phyloP scores from a whole-genome alignment of 2,797 vertebrate genomes.

The Loris lydekkerianus region DNA sequence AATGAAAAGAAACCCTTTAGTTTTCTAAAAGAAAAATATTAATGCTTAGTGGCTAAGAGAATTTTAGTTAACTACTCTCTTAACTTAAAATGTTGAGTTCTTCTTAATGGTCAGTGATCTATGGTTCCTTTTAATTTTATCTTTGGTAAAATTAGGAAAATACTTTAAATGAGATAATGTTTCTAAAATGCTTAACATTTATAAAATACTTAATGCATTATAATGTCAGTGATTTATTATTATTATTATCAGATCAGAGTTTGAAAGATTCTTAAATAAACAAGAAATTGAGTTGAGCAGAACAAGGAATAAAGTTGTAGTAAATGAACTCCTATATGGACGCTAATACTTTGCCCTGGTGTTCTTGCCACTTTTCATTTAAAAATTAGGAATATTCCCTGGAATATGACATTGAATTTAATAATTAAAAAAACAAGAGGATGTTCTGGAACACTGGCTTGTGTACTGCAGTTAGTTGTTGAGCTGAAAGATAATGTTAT shows the following conservation, averaged over 20 bases:
- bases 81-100: conserved; percentile 31
- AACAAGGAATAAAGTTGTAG: conserved; percentile 7
- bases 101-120: conserved; percentile 25
- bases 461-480: conserved; percentile 93
- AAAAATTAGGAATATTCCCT: conserved; percentile 83
- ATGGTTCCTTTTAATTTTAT: conserved; percentile 39
- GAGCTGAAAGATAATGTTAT: conserved; percentile 94
- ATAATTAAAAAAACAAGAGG: conserved; percentile 86
- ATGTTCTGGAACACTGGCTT: conserved; percentile 92
- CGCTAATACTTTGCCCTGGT: conserved; percentile 5
- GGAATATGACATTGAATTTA: conserved; percentile 80
- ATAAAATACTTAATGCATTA: neutral
- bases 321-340: conserved; percentile 35
- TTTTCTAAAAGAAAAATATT: conserved; percentile 59
- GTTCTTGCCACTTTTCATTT: neutral
- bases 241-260: conserved; percentile 18
- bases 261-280: conserved; percentile 37
- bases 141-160: conserved; percentile 64
- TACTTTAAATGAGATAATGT: conserved; percentile 28
- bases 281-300: conserved; percentile 21
- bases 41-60: neutral
- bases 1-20: conserved; percentile 34
- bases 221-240: neutral
- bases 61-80: conserved; percentile 28
- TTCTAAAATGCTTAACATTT: conserved; percentile 33